Percentiles rank a stretch among this genome's conserved stretches.
Conservation (phyloP, 2,797 vertebrate genomes). For the Astyanax mexicanus region DNA sequence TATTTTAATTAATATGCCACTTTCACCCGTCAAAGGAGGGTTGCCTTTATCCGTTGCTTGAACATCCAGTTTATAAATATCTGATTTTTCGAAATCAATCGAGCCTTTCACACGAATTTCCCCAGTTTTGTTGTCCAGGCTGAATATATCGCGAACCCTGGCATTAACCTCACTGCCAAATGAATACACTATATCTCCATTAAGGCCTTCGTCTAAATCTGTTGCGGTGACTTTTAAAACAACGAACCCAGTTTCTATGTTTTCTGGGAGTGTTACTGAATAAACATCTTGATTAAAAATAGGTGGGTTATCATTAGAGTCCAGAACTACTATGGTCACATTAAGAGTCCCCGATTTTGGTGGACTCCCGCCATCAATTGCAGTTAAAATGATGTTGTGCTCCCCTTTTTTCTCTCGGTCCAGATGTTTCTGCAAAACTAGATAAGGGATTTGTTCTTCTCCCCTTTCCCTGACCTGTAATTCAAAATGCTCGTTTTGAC, state of each 20-base stretch:
- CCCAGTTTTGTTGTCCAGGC: conserved; percentile 49
- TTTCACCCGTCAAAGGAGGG: conserved; percentile 63
- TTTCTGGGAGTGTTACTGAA: conserved; percentile 30
- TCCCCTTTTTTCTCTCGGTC: conserved; percentile 53
- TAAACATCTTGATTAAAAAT: conserved; percentile 59
- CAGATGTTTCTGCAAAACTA: conserved; percentile 56
- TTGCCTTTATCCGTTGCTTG: conserved; percentile 70
- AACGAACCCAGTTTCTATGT: no score
- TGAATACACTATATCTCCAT: conserved; percentile 44
- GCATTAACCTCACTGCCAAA: no score
- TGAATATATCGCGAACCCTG: conserved; percentile 42
- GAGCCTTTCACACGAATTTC: conserved; percentile 57
- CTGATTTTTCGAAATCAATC: conserved; percentile 58
- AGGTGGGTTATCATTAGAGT: conserved; percentile 63
- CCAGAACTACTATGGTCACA: conserved; percentile 50
- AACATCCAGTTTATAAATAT: conserved; percentile 62
- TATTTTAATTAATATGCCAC: conserved; percentile 69
- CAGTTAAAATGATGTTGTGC: conserved; percentile 52
- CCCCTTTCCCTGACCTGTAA: conserved; percentile 58
- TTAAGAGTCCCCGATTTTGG: conserved; percentile 45
- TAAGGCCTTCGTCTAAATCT: conserved; percentile 61
- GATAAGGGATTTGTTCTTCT: conserved; percentile 44
- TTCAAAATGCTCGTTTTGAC: conserved; percentile 62
- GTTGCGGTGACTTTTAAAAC: conserved; percentile 34
- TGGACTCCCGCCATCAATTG: conserved; percentile 62